Evolutionary conservation across 2,113 vertebrate genomes (phyloP).

Genomic region (Hemiscyllium ocellatum): DNA sequence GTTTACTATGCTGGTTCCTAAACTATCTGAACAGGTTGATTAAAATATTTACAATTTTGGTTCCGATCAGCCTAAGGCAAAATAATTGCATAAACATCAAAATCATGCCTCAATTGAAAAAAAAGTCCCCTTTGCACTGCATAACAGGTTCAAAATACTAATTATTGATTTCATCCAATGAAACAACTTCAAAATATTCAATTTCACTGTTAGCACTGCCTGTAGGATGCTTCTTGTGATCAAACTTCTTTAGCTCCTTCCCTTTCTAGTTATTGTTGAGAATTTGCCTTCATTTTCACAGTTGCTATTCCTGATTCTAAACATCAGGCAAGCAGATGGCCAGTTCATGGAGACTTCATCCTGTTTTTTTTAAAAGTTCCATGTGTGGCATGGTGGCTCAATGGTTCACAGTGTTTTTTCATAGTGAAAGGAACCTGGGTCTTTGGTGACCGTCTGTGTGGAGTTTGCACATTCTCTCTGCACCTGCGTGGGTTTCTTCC

Average conservation of each 20-base stretch:
- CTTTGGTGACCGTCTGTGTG: no score
- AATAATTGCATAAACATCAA: background rate
- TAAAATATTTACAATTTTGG: background rate
- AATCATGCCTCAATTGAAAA: background rate
- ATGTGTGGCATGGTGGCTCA: no score
- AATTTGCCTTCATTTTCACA: background rate
- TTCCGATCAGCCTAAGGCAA: background rate
- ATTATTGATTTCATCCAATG: background rate
- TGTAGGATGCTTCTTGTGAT: background rate
- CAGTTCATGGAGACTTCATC: background rate
- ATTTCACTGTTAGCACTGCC: background rate
- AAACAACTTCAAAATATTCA: background rate
- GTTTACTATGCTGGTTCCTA: no score
- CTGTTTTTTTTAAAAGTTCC: background rate
- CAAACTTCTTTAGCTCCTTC: background rate
- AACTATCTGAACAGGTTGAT: no score
- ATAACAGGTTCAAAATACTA: background rate
- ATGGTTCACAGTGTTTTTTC: no score
- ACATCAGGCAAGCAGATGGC: background rate
- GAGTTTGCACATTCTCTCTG: no score
- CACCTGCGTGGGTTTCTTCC: no score
- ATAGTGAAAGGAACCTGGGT: no score
- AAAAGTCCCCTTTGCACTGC: background rate
- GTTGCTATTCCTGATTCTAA: background rate
- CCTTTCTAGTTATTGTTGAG: background rate